A percentile compares a stretch with the other conserved stretches of the same genome.
phyloP scores from a whole-genome alignment of 2,888 invertebrate species.

The Pristionchus fissidentatus region DNA sequence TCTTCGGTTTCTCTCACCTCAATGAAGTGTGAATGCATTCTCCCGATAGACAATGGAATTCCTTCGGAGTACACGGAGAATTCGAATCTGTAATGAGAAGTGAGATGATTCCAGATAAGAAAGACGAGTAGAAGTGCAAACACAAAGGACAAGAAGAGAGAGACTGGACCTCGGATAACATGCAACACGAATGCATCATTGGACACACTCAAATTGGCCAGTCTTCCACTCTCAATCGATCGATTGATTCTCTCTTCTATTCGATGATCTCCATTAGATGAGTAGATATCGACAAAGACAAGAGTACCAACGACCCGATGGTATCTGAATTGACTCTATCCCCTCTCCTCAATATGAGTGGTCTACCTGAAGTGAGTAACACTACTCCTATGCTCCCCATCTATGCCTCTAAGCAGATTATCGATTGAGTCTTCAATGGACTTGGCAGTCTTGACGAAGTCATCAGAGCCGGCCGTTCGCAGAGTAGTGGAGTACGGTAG shows the following conservation, averaged over 20 bases:
- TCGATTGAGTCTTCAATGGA: conserved; percentile 62
- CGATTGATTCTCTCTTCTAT: conserved; percentile 61
- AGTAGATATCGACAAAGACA: conserved; percentile 67
- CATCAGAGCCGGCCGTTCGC: conserved; percentile 59
- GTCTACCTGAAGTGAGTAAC: conserved; percentile 66
- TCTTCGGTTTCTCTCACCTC: neutral
- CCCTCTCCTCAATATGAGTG: neutral
- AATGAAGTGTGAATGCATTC: conserved; percentile 56
- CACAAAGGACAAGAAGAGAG: neutral
- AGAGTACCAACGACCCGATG: conserved; percentile 70
- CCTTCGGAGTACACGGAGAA: conserved; percentile 56
- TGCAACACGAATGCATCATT: conserved; percentile 72
- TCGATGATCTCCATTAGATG: conserved; percentile 59
- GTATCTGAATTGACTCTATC: conserved; percentile 60
- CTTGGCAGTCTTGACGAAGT: conserved; percentile 60
- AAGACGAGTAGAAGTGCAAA: neutral
- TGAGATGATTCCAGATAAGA: neutral
- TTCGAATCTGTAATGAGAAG: conserved; percentile 57
- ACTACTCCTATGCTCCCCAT: conserved; percentile 63
- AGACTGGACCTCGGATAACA: conserved; percentile 65
- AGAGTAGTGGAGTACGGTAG: conserved; percentile 71
- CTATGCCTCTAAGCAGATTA: conserved; percentile 56
- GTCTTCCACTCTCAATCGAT: conserved; percentile 62
- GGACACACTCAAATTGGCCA: conserved; percentile 66
- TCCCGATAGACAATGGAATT: conserved; percentile 66